Evolutionary conservation across 2,113 vertebrate genomes (phyloP), one percentile per base, ranked within the genome.

Genomic region (Tenrec ecaudatus): DNA sequence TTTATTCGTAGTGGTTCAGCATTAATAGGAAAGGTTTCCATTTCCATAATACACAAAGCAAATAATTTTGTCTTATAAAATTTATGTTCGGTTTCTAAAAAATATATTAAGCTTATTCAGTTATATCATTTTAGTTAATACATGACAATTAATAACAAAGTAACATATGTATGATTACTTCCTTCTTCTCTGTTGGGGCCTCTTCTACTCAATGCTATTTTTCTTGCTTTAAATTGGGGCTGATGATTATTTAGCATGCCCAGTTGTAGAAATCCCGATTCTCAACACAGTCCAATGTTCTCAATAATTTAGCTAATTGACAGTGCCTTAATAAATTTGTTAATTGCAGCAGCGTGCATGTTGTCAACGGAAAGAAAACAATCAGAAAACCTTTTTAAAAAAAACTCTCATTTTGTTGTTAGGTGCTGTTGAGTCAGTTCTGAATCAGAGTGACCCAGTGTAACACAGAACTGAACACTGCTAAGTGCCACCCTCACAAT

Each of bases 181-280:
- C 43, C 19, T 87, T 4, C 12, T 78, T 4, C 12, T 78, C 83
- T 40, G 10, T 88, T 60, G 29, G 10, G 80, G 27, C 31, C 19
- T 90, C 25, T 71, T 88, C 69, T 38, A 84, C 7, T 76, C 27
- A 22, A 23, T 29, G 40, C 33, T 81, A 57, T 69, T 91, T 91
- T 89, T 89, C 75, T 62, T 86, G 40, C 64, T 83, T 92, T 93
- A 89, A 89, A 83, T 75, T 87, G 92, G 92, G 89, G 36, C 33
- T 91, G 81, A 86, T 86, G 57, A 89, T 71, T 29, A 93, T 89
- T 93, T 92, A 86, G 81, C 40, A 78, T 58, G 53, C 31, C 38
- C 57, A 88, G 31, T 40, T 95, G 57, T 86, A 96, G 71, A 91
- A 93, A 86, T 80, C 6, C 20, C 78, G n/a, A 29, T n/a, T 84